These are phyloP conservation scores for Discoglossus pictus DNA, from an alignment of 2,797 vertebrate genomes.

Conservation along the genomic window DNA sequence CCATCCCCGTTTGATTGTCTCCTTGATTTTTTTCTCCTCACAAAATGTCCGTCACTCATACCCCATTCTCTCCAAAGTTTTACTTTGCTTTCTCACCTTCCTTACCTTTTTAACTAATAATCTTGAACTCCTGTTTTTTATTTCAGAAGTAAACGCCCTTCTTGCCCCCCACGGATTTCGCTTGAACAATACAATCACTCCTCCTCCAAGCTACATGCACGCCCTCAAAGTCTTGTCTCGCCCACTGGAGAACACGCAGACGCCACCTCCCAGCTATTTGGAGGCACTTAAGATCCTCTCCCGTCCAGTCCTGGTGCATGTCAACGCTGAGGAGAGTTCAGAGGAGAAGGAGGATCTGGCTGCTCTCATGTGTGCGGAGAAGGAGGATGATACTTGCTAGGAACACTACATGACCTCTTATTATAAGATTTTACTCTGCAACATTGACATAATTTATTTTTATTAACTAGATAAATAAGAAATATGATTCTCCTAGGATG, in stretches of 20 bases:
- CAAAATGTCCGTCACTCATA: no score
- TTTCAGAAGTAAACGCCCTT: constrained; percentile 45
- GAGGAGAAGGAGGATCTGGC: constrained; percentile 37
- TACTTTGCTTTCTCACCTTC: no score
- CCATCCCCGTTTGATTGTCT: no score
- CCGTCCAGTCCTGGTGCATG: constrained; percentile 39
- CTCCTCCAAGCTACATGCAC: constrained; percentile 50
- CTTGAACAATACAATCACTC: constrained; percentile 45
- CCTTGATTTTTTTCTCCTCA: no score
- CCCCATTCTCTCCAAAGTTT: no score
- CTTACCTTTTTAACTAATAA: no score
- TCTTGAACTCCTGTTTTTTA: not conserved
- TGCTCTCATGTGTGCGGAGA: constrained; percentile 5
- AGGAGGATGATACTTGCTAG: constrained; percentile 4
- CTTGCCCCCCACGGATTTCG: constrained; percentile 46
- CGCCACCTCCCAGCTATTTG: constrained; percentile 46
- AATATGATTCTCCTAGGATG: no score
- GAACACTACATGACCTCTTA: no score
- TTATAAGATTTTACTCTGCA: no score
- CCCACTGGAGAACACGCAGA: constrained; percentile 39
- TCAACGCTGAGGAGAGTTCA: constrained; percentile 3
- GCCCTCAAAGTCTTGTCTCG: constrained; percentile 39
- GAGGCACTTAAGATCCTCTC: constrained; percentile 46
- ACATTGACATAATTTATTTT: no score
- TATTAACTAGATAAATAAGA: no score